These are phyloP conservation scores for Melitaea cinxia DNA, from an alignment of 1,140 invertebrate species.

Conservation along the genomic window DNA sequence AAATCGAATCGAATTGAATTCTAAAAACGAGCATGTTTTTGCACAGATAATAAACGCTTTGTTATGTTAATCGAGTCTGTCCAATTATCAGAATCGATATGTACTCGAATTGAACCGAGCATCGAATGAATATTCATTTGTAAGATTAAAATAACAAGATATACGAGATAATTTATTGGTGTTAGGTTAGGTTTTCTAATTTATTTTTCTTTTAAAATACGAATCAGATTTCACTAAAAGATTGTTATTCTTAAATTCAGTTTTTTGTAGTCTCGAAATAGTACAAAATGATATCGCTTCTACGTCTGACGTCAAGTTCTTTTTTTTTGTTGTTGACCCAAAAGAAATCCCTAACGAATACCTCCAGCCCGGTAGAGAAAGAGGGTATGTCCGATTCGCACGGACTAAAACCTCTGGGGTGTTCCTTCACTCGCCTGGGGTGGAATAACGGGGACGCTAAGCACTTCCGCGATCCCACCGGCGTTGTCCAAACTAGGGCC, in stretches of 20 bases:
- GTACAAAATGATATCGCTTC: no score
- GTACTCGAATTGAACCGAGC: constrained; percentile 16
- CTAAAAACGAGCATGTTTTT: neutral
- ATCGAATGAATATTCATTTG: constrained; percentile 29
- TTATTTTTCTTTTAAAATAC: neutral
- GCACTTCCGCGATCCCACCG: no score
- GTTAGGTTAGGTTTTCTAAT: constrained; percentile 2
- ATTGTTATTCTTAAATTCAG: neutral
- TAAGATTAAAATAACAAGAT: constrained; percentile 20
- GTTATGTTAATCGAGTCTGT: constrained; percentile 26
- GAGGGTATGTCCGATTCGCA: no score
- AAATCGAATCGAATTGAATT: neutral
- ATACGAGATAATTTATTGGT: constrained; percentile 9
- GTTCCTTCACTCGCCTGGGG: no score
- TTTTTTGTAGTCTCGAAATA: no score
- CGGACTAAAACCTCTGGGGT: no score
- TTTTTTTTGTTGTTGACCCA: no score
- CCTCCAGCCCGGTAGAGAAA: no score
- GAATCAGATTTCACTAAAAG: neutral
- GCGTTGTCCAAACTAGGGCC: no score
- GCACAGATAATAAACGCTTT: constrained; percentile 13
- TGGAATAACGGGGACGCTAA: no score
- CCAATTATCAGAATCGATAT: constrained; percentile 26
- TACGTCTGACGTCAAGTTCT: no score
- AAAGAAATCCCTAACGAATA: no score